phyloP scores from a whole-genome alignment of 2,888 invertebrate genomes.

The Idaea dimidiata region DNA sequence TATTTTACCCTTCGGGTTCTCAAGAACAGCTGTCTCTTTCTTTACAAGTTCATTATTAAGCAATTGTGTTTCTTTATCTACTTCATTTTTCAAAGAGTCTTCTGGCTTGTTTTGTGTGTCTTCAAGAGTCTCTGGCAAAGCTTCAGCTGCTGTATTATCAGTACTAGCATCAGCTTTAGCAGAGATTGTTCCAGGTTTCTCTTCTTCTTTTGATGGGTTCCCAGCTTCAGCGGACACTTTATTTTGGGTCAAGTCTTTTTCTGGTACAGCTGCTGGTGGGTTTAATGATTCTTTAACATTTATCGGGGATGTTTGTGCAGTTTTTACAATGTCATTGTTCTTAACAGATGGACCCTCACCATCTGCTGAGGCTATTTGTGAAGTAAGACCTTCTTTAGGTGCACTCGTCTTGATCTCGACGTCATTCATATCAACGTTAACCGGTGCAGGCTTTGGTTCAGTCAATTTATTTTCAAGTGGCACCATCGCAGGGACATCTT shows the following conservation, averaged over 20 bases:
- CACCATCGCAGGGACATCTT: slow-evolving; percentile 16
- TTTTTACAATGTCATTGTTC: not conserved
- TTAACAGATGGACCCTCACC: not conserved
- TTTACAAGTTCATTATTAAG: slow-evolving; percentile 22
- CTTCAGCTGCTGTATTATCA: not conserved
- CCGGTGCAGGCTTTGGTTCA: slow-evolving; percentile 10
- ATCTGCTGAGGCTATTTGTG: not conserved
- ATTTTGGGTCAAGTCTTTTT: not conserved
- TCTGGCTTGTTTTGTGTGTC: slow-evolving; percentile 17
- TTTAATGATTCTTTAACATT: not conserved
- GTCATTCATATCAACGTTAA: slow-evolving; percentile 17
- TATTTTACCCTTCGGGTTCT: slow-evolving; percentile 31
- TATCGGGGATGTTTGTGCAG: not conserved
- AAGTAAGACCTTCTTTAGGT: not conserved
- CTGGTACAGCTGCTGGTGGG: not conserved
- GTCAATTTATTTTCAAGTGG: slow-evolving; percentile 13
- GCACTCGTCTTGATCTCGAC: slow-evolving; percentile 2
- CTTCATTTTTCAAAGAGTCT: slow-evolving; percentile 11
- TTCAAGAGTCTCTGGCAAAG: slow-evolving; percentile 8
- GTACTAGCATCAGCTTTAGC: slow-evolving; percentile 1
- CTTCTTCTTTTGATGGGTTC: not conserved
- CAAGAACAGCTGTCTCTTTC: slow-evolving; percentile 29
- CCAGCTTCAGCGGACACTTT: not conserved
- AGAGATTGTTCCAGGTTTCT: not conserved
- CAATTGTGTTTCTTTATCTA: slow-evolving; percentile 16